Base-by-base conservation (phyloP, 2,797 vertebrate species). In the Rhinella marina region DNA sequence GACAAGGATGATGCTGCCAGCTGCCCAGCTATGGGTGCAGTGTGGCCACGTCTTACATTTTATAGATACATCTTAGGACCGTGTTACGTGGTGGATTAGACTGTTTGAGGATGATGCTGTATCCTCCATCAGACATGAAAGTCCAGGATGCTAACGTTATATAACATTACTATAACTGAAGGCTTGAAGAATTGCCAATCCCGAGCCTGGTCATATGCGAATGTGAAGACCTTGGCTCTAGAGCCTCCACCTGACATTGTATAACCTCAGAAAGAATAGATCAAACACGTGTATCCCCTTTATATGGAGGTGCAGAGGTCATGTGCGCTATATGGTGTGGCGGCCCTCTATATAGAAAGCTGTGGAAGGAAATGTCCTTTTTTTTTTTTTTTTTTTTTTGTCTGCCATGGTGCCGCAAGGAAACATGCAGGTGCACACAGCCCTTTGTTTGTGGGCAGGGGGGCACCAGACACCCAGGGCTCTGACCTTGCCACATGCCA, bases 1-100 rank as follows among this genome's bases (percentile, higher is more conserved):
- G 76, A 89, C 86, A 91, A 88, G 48, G 27, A 3, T 61, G 82
- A 62, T 76, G 61, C 52, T 72, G 80, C 50, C 56, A 82, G 70
- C n/a, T 54, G 56, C 25, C 80, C 41, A 4, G 83, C 14, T 16
- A 19, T 32, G 25, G 57, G 3, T 52, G 72, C 21, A 25, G 72
- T 54, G n/a, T 13, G 73, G 12, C 41, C 48, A n/a, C 14, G 23
- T 62, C 32, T 52, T 16, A 2, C n/a, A 70, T 57, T 25, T 62
- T 7, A 62, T 10, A 32, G 50, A 23, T 62, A 1, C 54, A 57
- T 81, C 32, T 62, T 23, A 62, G 48, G 13, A 6, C 5, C 14
- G 5, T 29, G 23, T 12, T 61, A 81, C 8, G 19, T 64, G 29
- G 27, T 14, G 41, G 57, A 25, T 62, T 64, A 61, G 27, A 62